Evolutionary conservation across 1,140 invertebrate genomes (phyloP), one percentile per base, ranked within the genome.

Genomic region (Archivesica marissinica): DNA sequence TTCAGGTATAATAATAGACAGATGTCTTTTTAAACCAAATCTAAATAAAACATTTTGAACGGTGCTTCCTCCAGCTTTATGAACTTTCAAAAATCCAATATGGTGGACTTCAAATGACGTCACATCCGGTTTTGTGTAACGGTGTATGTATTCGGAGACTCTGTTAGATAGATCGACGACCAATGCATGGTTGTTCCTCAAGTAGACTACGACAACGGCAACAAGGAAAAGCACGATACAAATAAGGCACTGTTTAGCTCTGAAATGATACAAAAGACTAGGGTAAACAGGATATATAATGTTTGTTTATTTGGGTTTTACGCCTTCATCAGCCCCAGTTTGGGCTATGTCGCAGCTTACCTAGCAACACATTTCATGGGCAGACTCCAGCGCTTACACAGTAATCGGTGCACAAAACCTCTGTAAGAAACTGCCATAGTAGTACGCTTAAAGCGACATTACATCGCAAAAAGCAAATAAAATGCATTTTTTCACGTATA

Each of bases 31-130:
- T 13, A 68, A 23, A 39, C 82, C 88, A 41, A 78, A 88, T 15
- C 82, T 59, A 39, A 85, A 79, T 11, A 88, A 72, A 50, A 88
- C 81, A 56, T 88, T 88, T 25, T 85, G 59, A 1, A 87, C 50
- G 0, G 88, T 85, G 50, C 86, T 82, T 17, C 88, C 86, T 30
- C 76, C 88, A 13, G 77, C 50, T 70, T 88, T 88, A 47, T 87
- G 85, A 25, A 88, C 88, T 78, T 88, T 86, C 30, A 88, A 74
- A 64, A 87, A 87, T 25, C 52, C 85, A 39, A 87, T 54, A 64
- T 87, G 86, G 44, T 38, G 64, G 33, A 82, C 79, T 39, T 82
- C 79, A 35, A 20, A 61, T 59, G 28, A 47, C 44, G 68, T 66
- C 13, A 66, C 30, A 44, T 66, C 44, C 23, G 35, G 39, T 15